Evolutionary conservation across 1,140 invertebrate species (phyloP).

Genomic region (Halyomorpha halys): DNA sequence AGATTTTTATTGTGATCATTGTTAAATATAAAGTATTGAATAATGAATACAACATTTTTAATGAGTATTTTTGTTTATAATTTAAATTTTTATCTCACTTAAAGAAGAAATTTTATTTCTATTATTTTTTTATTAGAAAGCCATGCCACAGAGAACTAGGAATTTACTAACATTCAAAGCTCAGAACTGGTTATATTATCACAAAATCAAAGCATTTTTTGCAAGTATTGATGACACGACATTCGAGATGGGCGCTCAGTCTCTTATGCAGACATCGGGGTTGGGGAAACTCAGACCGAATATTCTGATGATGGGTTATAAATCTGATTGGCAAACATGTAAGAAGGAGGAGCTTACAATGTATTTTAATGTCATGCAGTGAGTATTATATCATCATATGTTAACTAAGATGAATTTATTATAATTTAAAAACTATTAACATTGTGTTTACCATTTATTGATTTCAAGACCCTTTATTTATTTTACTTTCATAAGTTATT

Average conservation of each 20-base stretch:
- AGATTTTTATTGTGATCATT: no score
- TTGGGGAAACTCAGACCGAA: constrained; percentile 84
- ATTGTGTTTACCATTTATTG: no score
- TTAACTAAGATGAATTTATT: no score
- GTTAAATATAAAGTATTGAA: no score
- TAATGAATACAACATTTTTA: no score
- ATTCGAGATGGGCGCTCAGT: constrained; percentile 63
- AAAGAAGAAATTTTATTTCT: no score
- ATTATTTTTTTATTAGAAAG: constrained; percentile 32
- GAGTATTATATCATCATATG: constrained; percentile 42
- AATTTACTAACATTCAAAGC: constrained; percentile 46
- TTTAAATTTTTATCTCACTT: no score
- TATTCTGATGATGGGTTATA: constrained; percentile 84
- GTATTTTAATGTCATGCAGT: constrained; percentile 91
- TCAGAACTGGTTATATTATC: constrained; percentile 67
- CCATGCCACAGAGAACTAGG: constrained; percentile 45
- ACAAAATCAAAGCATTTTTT: constrained; percentile 86
- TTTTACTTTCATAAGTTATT: no score
- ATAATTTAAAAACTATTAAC: no score
- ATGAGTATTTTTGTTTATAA: no score
- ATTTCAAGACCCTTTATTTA: no score
- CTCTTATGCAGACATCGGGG: constrained; percentile 67
- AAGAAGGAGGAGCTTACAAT: constrained; percentile 44
- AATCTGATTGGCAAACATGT: constrained; percentile 76
- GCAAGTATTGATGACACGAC: constrained; percentile 63